Evolutionary conservation across 2,797 vertebrate genomes (phyloP), one percentile per base, ranked within the genome.

Genomic region (Melanotaenia maccullochi): DNA sequence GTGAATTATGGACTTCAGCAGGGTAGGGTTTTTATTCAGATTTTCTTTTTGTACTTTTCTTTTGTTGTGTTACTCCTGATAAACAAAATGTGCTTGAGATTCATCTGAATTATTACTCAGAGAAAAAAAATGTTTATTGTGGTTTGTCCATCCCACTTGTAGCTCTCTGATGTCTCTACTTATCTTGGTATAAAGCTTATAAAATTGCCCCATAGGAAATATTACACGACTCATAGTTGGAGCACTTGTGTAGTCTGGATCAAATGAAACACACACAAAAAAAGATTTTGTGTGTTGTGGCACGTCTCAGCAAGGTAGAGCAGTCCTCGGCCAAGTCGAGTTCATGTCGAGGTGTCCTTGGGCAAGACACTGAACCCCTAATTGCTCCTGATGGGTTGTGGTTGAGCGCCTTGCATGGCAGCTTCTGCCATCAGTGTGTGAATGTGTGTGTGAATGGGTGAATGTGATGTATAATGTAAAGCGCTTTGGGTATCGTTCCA

Each of bases 201-300:
- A 56, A 36, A 56, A 40, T 71, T 57, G 47, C 57, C 36, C 59
- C 6, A 33, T 1, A 52, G 42, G 59, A 11, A 65, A 54, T 57
- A 32, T 68, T 62, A 3, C 13, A 20, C 14, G 55, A 74, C 25
- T 68, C 56, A 49, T 52, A 47, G 58, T 18, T 59, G 28, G 54
- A 65, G 35, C 44, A 16, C 9, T 30, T 20, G 16, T 44, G 16
- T 44, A 18, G 42, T 71, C 24, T 68, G 1, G 11, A 59, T 33
- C 42, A 59, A 9, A 49, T 73, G 25, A 69, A 72, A 71, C 20
- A 13, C 14, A 30, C 54, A 58, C 1, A 32, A 12, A 32, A 20
- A 35, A 20, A 24, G 20, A 47, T 32, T 40, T 61, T 59, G 28
- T 28, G 28, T 28, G 28, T 28, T 28, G 28, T 28, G 28, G 28